Base-by-base conservation (phyloP, 2,888 invertebrate species). In the Drosophila mimica region DNA sequence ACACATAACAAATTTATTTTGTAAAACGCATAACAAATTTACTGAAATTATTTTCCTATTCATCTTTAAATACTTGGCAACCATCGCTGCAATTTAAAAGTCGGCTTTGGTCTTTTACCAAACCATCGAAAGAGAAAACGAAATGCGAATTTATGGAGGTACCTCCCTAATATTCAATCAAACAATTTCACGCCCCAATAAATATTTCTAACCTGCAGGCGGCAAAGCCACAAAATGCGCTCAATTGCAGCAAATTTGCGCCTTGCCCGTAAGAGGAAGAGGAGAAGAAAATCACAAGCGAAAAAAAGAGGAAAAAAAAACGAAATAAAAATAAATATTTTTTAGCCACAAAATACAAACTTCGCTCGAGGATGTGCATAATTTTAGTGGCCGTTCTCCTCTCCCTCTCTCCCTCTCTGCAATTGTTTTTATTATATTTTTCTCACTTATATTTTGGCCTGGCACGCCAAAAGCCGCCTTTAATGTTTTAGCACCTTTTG, bases 151-250 rank as follows among this genome's bases (percentile, higher is more conserved):
- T 48, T 53, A 67, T 52, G 70, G 75, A 75, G 56, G 71, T 71
- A 70, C 54, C 75, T 70, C 74, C 68, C 80, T 87, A 88, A 89
- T 88, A 89, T 89, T 89, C 89, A 88, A 89, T 88, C 86, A 88
- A 85, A 85, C 88, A 83, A 85, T 89, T 89, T 87, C 43, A 81
- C 76, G 83, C 85, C 63, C 83, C 88, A 87, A 88, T 89, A 87
- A 86, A 79, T 74, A 59, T 76, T 80, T 74, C 82, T 84, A 84
- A 80, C 80, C 88, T 75, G 84, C 77, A 80, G 84, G 73, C 64
- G 48, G 53, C 62, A 49, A 63, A 69, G 53, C 79, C 60, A 75
- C 70, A 63, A 76, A 83, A 75, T 79, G 75, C 68, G 71, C 84
- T 72, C 82, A 82, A 87, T 84, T 85, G 85, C 84, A 76, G 74